A percentile compares a stretch with the other conserved stretches of the same genome.
These are phyloP conservation scores for Lepidocolaptes lacrymiger DNA, from an alignment of 2,797 vertebrate genomes.

Conservation along the genomic window DNA sequence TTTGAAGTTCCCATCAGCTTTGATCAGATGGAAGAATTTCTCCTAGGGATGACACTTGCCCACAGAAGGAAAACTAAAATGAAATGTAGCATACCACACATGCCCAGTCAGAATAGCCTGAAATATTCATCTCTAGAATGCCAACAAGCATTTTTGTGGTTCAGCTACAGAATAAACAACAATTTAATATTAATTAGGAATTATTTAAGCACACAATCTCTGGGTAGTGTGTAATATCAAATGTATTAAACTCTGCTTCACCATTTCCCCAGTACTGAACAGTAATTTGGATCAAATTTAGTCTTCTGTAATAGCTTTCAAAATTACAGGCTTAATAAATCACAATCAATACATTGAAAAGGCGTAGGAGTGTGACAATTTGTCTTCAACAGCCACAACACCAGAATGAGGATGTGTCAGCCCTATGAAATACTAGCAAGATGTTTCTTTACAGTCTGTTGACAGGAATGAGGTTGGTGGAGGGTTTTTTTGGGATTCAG, in stretches of 20 bases:
- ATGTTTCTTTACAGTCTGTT: background rate
- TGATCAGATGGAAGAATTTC: background rate
- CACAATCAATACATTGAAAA: background rate
- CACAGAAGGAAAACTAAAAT: background rate
- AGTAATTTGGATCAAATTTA: background rate
- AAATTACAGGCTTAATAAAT: constrained; percentile 20
- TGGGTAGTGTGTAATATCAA: background rate
- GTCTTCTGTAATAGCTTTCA: background rate
- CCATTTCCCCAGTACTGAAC: background rate
- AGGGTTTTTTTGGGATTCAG: background rate
- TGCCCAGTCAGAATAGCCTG: background rate
- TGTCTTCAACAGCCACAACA: background rate
- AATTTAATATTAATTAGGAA: background rate
- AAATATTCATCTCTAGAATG: background rate
- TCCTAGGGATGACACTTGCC: background rate
- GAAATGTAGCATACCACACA: background rate
- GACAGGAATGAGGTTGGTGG: background rate
- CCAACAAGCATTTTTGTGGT: background rate
- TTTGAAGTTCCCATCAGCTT: constrained; percentile 8
- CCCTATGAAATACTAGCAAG: background rate
- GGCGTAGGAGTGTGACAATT: constrained; percentile 26
- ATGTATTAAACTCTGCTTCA: background rate
- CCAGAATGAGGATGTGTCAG: background rate
- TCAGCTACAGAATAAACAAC: background rate
- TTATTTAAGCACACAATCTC: background rate